These are phyloP conservation scores for Diachrysia chrysitis DNA, from an alignment of 2,888 invertebrate genomes.

Conservation along the genomic window DNA sequence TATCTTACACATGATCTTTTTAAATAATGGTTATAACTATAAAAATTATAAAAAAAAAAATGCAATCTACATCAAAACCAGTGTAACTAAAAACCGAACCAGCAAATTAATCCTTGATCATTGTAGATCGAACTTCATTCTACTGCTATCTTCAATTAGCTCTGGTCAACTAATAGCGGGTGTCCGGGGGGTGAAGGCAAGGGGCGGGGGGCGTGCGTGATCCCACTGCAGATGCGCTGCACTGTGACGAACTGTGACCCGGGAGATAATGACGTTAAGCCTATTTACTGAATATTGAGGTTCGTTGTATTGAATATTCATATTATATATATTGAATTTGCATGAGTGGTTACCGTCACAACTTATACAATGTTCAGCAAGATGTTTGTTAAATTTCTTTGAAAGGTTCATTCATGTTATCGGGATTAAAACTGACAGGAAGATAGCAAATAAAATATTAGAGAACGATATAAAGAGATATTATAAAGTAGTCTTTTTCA, in stretches of 20 bases:
- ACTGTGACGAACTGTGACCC: constrained; percentile 10
- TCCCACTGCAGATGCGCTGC: constrained; percentile 16
- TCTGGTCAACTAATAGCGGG: neutral
- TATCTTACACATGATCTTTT: too few species aligned
- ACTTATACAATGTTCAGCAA: neutral
- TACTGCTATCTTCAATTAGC: constrained; percentile 25
- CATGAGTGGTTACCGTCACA: neutral
- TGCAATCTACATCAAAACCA: too few species aligned
- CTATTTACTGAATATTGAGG: neutral
- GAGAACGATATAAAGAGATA: too few species aligned
- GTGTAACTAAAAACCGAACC: too few species aligned
- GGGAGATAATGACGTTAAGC: constrained; percentile 10
- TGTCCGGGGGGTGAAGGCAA: neutral
- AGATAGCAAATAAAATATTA: too few species aligned
- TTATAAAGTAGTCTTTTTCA: too few species aligned
- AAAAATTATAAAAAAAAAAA: too few species aligned
- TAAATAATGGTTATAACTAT: too few species aligned
- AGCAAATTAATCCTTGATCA: neutral
- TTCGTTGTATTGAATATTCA: neutral
- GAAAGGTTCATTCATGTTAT: too few species aligned
- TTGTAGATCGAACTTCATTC: neutral
- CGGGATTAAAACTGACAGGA: too few species aligned
- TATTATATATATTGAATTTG: neutral
- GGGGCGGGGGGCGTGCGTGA: constrained; percentile 18
- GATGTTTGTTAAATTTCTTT: neutral